phyloP scores from a whole-genome alignment of 2,888 invertebrate genomes.

The Cerceris ruficornis region DNA sequence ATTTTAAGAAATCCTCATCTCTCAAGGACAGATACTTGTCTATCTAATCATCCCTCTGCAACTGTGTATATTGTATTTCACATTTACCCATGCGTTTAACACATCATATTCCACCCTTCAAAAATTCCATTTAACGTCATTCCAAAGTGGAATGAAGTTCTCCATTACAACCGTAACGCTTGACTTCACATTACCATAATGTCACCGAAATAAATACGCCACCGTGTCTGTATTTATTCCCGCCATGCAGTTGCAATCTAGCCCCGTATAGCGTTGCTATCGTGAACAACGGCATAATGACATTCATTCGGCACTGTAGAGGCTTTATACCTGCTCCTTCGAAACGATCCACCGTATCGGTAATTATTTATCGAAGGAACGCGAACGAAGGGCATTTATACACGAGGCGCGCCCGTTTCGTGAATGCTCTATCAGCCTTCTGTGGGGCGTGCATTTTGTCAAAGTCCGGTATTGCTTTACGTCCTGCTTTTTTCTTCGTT shows the following conservation, averaged over 20 bases:
- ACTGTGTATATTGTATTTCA: too few species aligned
- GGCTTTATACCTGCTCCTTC: constrained; percentile 28
- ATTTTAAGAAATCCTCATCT: too few species aligned
- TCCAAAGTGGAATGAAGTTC: constrained; percentile 31
- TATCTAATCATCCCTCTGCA: too few species aligned
- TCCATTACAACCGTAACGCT: constrained; percentile 13
- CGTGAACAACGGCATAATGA: constrained; percentile 49
- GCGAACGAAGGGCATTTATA: constrained; percentile 41
- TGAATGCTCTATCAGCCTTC: constrained; percentile 25
- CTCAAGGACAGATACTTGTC: too few species aligned
- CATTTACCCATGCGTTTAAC: too few species aligned
- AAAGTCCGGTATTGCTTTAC: background rate
- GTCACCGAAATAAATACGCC: constrained; percentile 41
- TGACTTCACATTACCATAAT: constrained; percentile 26
- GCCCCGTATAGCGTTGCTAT: constrained; percentile 45
- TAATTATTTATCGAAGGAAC: constrained; percentile 61
- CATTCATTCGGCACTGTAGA: constrained; percentile 24
- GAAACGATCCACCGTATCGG: constrained; percentile 45
- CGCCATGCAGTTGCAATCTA: constrained; percentile 36
- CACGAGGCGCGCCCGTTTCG: constrained; percentile 21
- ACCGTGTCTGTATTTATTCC: constrained; percentile 47
- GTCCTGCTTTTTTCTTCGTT: too few species aligned
- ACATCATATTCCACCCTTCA: too few species aligned
- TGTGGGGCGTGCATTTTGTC: constrained; percentile 5
- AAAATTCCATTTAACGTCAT: background rate